These are phyloP conservation scores for Acridotheres tristis DNA, from an alignment of 2,797 vertebrate genomes.

Conservation along the genomic window DNA sequence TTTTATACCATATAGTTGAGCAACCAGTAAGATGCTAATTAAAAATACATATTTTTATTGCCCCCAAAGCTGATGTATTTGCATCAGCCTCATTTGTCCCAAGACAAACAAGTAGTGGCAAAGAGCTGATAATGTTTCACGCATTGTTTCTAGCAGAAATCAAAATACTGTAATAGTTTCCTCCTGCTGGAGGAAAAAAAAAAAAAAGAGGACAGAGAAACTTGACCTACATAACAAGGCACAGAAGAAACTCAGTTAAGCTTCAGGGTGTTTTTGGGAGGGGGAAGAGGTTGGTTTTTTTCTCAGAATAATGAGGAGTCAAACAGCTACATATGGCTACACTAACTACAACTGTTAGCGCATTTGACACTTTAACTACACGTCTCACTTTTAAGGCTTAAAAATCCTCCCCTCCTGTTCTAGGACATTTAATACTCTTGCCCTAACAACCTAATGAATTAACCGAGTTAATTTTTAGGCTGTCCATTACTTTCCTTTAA, in stretches of 20 bases:
- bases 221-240: constrained; percentile 56
- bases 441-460: background rate
- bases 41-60: background rate
- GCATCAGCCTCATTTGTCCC: background rate
- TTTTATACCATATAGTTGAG: background rate
- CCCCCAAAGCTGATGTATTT: constrained; percentile 2
- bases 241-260: constrained; percentile 44
- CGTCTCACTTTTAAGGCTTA: background rate
- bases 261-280: constrained; percentile 13
- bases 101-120: constrained; percentile 15
- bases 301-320: background rate
- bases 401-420: background rate
- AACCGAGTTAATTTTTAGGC: background rate
- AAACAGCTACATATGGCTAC: constrained; percentile 3
- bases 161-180: constrained; percentile 52
- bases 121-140: constrained; percentile 14
- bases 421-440: background rate
- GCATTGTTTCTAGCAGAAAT: constrained; percentile 50
- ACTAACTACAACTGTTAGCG: background rate
- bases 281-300: background rate
- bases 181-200: background rate
- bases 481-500: background rate
- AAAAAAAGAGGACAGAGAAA: background rate
- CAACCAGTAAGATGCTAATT: background rate
- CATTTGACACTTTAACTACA: background rate